Conservation (phyloP, 2,113 vertebrate species). For the Oncorhynchus masou region DNA sequence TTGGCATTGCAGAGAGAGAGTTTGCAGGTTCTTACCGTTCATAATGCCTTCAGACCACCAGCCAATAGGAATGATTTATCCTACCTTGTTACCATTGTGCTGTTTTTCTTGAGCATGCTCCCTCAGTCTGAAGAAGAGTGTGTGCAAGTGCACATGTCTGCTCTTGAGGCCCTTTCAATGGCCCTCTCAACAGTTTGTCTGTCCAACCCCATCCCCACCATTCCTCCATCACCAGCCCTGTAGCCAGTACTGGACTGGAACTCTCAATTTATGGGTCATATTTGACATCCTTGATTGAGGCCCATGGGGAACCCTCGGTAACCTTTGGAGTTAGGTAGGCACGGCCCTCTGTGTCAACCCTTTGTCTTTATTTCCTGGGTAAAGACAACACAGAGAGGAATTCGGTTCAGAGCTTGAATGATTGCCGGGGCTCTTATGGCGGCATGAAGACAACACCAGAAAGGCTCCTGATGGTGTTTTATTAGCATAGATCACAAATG, state of each 20-base stretch:
- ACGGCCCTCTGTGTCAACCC: constrained; percentile 37
- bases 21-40: not conserved
- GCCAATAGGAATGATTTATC: constrained; percentile 12
- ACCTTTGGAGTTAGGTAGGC: constrained; percentile 3
- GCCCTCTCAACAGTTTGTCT: not conserved
- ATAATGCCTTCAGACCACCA: constrained; percentile 10
- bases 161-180: not conserved
- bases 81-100: constrained; percentile 3
- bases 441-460: constrained; percentile 66
- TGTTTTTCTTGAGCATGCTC: not conserved
- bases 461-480: constrained; percentile 60
- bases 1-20: constrained; percentile 7
- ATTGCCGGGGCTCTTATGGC: constrained; percentile 43
- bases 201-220: constrained; percentile 9
- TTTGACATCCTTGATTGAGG: constrained; percentile 49
- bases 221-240: constrained; percentile 14
- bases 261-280: constrained; percentile 32
- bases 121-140: constrained; percentile 8
- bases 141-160: not conserved
- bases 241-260: constrained; percentile 15
- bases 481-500: constrained; percentile 63
- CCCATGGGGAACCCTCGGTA: constrained; percentile 20
- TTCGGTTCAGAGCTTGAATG: constrained; percentile 50
- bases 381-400: constrained; percentile 63
- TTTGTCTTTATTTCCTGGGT: constrained; percentile 57